Conservation (phyloP, 2,888 invertebrate genomes). For the Magallana nippona region DNA sequence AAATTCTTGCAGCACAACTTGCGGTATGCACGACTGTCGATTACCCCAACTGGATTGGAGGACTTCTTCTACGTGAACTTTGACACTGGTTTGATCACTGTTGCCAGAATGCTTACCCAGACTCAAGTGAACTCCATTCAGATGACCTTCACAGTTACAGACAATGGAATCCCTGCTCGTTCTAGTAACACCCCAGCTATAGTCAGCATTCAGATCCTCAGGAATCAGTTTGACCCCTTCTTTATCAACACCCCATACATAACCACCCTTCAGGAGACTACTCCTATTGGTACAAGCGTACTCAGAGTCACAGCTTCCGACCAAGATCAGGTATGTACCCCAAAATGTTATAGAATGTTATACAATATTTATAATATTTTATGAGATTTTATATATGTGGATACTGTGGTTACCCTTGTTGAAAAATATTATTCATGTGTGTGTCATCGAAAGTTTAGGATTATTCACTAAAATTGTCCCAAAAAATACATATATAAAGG, state of each 20-base stretch:
- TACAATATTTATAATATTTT: too few relatives aligned
- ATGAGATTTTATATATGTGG: too few relatives aligned
- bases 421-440: too few relatives aligned
- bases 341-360: too few relatives aligned
- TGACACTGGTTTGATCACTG: conserved; percentile 65
- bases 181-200: conserved; percentile 52
- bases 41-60: conserved; percentile 43
- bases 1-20: conserved; percentile 51
- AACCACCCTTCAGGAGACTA: conserved; percentile 60
- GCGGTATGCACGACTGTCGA: conserved; percentile 38
- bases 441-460: too few relatives aligned
- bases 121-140: conserved; percentile 55
- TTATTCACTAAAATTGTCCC: too few relatives aligned
- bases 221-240: conserved; percentile 68
- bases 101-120: conserved; percentile 63
- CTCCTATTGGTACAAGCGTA: conserved; percentile 54
- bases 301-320: conserved; percentile 63
- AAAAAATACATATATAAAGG: too few relatives aligned
- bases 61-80: conserved; percentile 72
- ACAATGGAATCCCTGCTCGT: conserved; percentile 66
- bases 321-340: conserved; percentile 56
- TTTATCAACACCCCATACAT: conserved; percentile 64
- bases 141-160: conserved; percentile 63
- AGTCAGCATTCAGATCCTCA: conserved; percentile 63
- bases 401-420: too few relatives aligned